Evolutionary conservation across 2,888 invertebrate species (phyloP), one percentile per base, ranked within the genome.

Genomic region (Eledone cirrhosa): DNA sequence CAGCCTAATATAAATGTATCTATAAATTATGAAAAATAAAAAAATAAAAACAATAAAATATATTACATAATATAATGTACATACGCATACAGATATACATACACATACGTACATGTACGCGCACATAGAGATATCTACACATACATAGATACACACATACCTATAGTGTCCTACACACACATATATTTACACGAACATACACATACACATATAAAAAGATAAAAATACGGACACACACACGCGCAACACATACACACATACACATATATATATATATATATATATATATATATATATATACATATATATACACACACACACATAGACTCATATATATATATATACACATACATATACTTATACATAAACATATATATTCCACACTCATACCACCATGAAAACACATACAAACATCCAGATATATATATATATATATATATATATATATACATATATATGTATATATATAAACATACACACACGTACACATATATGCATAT

Each of bases 391-490:
- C 3, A 2, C 59, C 19, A 8, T 8, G 24, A 5, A 59, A 1
- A 59, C 24, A 59, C 2, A 59, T 13, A 59, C 14, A 59, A 5
- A 2, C 2, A 0, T 3, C 19, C 24, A 59, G 19, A 2, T 2
- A 59, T 59, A 59, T 59, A 59, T 59, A 59, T 59, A 59, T 59
- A 59, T 59, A 59, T 48, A 48, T 48, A 48, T 48, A 48, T 48
- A 2, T 59, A 59, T 59, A 59, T 59, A 59, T 59, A 59, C 24
- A 59, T 59, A 59, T 2, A 59, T 59, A 59, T 59, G 24, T 59
- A 59, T 2, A 59, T 59, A 59, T 19, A 2, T 59, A 59, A 24
- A 59, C 24, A 59, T 19, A 59, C 24, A 59, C 3, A 59, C 24
- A 59, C 8, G 24, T 59, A 13, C 16, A 59, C 16, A 59, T 7